These are phyloP conservation scores for Macropodus opercularis DNA, from an alignment of 2,797 vertebrate species.

Conservation along the genomic window DNA sequence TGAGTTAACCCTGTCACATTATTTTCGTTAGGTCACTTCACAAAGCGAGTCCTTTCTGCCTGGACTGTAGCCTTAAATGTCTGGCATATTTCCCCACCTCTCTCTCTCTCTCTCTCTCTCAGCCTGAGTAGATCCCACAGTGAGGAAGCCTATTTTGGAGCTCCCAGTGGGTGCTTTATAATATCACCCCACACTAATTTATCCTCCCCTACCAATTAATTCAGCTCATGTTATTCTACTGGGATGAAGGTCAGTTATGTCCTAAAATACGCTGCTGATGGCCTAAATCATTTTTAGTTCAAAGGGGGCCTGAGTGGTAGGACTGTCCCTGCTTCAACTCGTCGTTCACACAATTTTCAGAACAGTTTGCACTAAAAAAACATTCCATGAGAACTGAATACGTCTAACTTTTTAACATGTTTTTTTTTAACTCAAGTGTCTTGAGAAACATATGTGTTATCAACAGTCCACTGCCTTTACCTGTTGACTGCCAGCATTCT, in stretches of 20 bases:
- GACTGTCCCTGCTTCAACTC: conserved; percentile 22
- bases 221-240: conserved; percentile 68
- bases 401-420: too few species aligned
- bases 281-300: conserved; percentile 71
- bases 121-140: conserved; percentile 63
- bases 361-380: conserved; percentile 12
- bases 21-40: conserved; percentile 55
- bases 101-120: conserved; percentile 53
- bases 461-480: too few species aligned
- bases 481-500: background rate
- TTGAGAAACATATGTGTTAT: background rate
- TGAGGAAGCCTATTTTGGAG: conserved; percentile 72
- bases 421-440: too few species aligned
- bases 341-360: conserved; percentile 21
- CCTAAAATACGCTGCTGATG: conserved; percentile 67
- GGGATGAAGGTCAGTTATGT: conserved; percentile 78
- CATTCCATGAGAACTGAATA: background rate
- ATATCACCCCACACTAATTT: conserved; percentile 71
- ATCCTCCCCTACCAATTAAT: conserved; percentile 76
- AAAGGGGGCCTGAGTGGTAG: conserved; percentile 39
- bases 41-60: conserved; percentile 51
- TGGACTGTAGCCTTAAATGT: conserved; percentile 63
- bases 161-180: conserved; percentile 73
- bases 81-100: conserved; percentile 67
- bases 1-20: conserved; percentile 53